Percentiles rank a stretch among this genome's conserved stretches.
Conservation (phyloP, 2,797 vertebrate genomes). For the Setipinna tenuifilis region DNA sequence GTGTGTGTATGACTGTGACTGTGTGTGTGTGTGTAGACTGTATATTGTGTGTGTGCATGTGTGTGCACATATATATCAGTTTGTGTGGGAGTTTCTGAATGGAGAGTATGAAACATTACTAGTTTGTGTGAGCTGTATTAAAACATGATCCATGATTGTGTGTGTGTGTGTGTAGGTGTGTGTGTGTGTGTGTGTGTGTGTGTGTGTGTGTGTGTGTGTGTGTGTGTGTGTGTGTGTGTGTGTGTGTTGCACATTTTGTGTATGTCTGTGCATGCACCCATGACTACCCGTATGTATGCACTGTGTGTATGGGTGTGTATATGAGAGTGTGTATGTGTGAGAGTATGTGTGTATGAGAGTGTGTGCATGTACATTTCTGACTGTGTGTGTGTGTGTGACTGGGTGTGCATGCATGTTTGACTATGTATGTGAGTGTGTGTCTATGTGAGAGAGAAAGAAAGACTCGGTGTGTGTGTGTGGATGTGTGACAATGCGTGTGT, state of each 20-base stretch:
- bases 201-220: background rate
- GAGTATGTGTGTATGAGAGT: too few relatives aligned
- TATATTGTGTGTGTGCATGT: background rate
- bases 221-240: background rate
- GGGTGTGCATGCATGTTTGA: too few relatives aligned
- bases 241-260: background rate
- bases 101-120: too few relatives aligned
- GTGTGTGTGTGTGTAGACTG: background rate
- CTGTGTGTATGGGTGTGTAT: too few relatives aligned
- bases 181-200: slow-evolving; percentile 3
- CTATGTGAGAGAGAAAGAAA: too few relatives aligned
- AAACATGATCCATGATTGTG: background rate
- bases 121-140: background rate
- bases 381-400: too few relatives aligned
- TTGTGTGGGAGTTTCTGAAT: background rate
- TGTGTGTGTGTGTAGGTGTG: slow-evolving; percentile 7
- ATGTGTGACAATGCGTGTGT: too few relatives aligned
- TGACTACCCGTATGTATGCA: too few relatives aligned
- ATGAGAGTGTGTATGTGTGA: too few relatives aligned
- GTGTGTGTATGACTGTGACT: background rate
- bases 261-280: background rate
- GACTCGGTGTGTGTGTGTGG: too few relatives aligned
- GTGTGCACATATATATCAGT: background rate
- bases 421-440: too few relatives aligned
- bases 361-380: too few relatives aligned